These are phyloP conservation scores for Gavialis gangeticus DNA, from an alignment of 2,113 vertebrate genomes.

Conservation along the genomic window DNA sequence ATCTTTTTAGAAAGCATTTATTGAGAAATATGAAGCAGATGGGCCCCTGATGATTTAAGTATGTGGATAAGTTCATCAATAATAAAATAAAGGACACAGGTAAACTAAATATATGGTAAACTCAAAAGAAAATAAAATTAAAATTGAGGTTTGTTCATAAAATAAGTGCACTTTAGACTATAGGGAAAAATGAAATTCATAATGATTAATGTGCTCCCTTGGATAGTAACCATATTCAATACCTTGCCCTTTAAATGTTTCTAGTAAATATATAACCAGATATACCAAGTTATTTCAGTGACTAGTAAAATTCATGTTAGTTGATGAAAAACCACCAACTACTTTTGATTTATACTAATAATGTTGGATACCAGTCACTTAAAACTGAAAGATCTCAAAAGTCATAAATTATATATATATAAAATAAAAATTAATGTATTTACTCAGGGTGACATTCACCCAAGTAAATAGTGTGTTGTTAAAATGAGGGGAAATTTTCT, in stretches of 20 bases:
- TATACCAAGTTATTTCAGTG: not conserved
- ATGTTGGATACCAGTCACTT: not conserved
- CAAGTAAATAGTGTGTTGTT: not conserved
- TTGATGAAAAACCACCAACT: not conserved
- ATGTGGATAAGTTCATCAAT: not conserved
- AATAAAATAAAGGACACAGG: not conserved
- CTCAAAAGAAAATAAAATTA: not conserved
- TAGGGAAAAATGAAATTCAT: not conserved
- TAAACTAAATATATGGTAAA: not conserved
- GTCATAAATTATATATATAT: too few species aligned
- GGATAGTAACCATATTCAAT: not conserved
- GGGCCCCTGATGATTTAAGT: not conserved
- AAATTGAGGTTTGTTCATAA: not conserved
- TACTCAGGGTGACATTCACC: not conserved
- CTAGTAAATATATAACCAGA: not conserved
- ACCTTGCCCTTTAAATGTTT: not conserved
- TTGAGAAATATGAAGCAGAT: not conserved
- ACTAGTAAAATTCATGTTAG: accelerated
- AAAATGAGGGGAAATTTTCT: not conserved
- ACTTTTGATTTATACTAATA: accelerated
- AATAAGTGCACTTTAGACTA: accelerated
- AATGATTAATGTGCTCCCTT: not conserved
- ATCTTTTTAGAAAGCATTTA: not conserved
- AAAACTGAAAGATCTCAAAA: not conserved
- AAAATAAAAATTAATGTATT: not conserved